These are phyloP conservation scores for Conus betulinus DNA, from an alignment of 1,140 invertebrate genomes.

Conservation along the genomic window DNA sequence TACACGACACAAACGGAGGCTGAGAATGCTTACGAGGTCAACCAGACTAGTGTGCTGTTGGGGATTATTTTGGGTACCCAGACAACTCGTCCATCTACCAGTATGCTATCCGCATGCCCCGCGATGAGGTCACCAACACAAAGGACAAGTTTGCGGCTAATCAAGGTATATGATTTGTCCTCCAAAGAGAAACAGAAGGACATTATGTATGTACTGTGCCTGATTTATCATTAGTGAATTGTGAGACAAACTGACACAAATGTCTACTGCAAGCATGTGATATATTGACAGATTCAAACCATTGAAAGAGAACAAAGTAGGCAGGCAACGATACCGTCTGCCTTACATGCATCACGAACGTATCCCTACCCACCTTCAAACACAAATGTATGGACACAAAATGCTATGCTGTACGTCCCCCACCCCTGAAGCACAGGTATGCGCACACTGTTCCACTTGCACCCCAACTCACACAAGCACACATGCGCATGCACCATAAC, in stretches of 20 bases:
- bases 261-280: too few relatives aligned
- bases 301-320: too few relatives aligned
- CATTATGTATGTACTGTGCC: too few relatives aligned
- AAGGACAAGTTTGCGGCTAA: neutral
- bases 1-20: conserved; percentile 42
- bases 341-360: too few relatives aligned
- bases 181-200: neutral
- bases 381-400: conserved; percentile 1
- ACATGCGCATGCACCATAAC: neutral
- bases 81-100: neutral
- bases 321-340: too few relatives aligned
- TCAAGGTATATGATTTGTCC: neutral
- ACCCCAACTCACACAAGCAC: neutral
- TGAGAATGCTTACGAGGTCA: conserved; percentile 37
- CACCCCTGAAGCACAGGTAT: too few relatives aligned
- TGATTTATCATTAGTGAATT: too few relatives aligned
- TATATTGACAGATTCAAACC: too few relatives aligned
- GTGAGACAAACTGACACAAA: too few relatives aligned
- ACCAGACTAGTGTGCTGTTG: conserved; percentile 16
- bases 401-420: too few relatives aligned
- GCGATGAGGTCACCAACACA: conserved; percentile 13
- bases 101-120: conserved; percentile 43
- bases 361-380: neutral
- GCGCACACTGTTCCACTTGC: neutral
- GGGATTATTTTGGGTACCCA: conserved; percentile 42